Base-by-base conservation (phyloP, 2,113 vertebrate genomes). In the Panurus biarmicus region DNA sequence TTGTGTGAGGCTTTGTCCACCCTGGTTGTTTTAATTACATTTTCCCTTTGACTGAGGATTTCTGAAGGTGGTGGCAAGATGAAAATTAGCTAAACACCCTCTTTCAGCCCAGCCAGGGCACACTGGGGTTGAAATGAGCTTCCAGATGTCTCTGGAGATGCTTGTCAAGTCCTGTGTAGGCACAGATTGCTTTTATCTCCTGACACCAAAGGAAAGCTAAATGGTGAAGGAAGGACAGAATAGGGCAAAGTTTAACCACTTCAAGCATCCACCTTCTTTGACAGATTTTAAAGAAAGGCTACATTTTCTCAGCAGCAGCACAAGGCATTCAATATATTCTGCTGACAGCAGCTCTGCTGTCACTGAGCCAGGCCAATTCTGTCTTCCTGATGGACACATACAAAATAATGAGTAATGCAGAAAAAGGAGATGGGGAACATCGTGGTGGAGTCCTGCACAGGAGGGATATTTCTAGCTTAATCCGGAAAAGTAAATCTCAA, bases 371-470 rank as follows among this genome's bases (percentile, higher is more conserved):
- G 24, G 5, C 12, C 38, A 65, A 7, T 18, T 78, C 40, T 28
- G 12, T 64, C 22, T 18, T 64, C 40, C 24, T 7, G 11, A 35
- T 22, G 24, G 22, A 16, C 21, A 60, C 0, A 0, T 15, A 33
- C 4, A 44, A 67, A 76, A 88, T 23, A 82, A 64, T 10, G 38
- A 91, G 64, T 13, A 44, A 22, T 1, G 3, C 15, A 19, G 40
- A 44, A 84, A 87, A 66, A 9, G 23, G 45, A 85, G 50, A 57
- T 18, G 8, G 10, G 38, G 31, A 60, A 38, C 38, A 50, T 84
- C 48, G 25, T 6, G 4, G 17, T 54, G n/a, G 44, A 65, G 24
- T 44, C 35, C 21, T 57, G 60, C 40, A 87, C 33, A 67, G 61
- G 25, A 61, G 24, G 29, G 24, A 4, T 31, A 78, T 40, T 71